Evolutionary conservation across 1,140 invertebrate species (phyloP), one percentile per base, ranked within the genome.

Genomic region (Dinothrombium tinctorium): DNA sequence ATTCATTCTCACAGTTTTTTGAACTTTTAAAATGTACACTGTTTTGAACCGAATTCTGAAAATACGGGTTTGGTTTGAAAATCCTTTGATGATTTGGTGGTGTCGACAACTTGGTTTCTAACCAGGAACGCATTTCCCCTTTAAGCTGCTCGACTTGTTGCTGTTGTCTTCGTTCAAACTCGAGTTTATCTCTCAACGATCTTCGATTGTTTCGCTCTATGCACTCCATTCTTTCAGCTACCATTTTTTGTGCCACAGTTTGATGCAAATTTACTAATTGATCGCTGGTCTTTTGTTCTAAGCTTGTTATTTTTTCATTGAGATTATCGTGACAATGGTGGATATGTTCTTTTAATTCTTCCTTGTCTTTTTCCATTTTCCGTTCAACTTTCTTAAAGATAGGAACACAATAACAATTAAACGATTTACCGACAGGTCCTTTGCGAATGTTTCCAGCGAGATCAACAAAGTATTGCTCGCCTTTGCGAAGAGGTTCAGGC

Each of bases 361-460:
- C 71, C 43, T 81, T 79, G 50, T 84, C 78, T 46, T 71, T 68
- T 50, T 81, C 80, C 11, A 89, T 54, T 45, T 76, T 74, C 35
- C 78, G 71, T 56, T 89, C 82, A 54, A 89, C 72, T 44, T 83
- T 75, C 44, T 75, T 69, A 53, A 90, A 76, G 51, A 84, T 74
- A 4, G 76, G 76, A 0, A 69, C 71, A 54, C 76, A 79, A 51
- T 76, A 76, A 54, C 76, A 81, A 2, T 75, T 75, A 51, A 80
- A 77, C 0, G 78, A 76, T 7, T 83, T 76, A 2, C 83, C 82
- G 8, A 87, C 71, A 0, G 83, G 83, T 4, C 86, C 84, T 60
- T 92, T 90, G 48, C 80, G 73, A 40, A 95, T 87, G 54, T 92
- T 89, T 3, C 87, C 86, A n/a, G 82, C 83, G 40, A 95, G 62